Conservation (phyloP, 35 echinoderm and acorn worm genomes). For the Diadema setosum region DNA sequence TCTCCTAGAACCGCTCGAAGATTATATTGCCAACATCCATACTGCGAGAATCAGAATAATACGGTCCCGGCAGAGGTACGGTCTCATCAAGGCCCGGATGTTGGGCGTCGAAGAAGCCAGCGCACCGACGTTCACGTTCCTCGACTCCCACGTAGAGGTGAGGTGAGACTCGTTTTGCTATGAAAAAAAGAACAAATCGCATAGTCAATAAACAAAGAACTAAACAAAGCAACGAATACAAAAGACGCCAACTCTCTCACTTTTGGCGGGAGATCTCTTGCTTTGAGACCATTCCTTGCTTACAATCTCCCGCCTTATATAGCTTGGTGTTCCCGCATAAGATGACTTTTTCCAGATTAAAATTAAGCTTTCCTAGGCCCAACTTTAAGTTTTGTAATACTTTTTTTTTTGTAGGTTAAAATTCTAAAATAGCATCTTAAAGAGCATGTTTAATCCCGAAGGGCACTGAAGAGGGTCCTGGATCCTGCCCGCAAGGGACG, state of each 20-base stretch:
- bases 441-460: too few species aligned
- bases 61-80: slow-evolving; percentile 37
- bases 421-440: too few species aligned
- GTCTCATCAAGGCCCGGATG: slow-evolving; percentile 75
- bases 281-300: not conserved
- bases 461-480: too few species aligned
- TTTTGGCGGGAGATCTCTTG: too few species aligned
- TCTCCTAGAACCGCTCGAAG: slow-evolving; percentile 68
- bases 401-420: too few species aligned
- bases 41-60: slow-evolving; percentile 49
- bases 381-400: too few species aligned
- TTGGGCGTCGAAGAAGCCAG: slow-evolving; percentile 62
- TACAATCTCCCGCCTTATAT: not conserved
- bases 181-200: not conserved
- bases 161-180: not conserved
- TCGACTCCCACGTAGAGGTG: slow-evolving; percentile 90
- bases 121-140: slow-evolving; percentile 74
- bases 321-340: too few species aligned
- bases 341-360: too few species aligned
- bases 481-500: too few species aligned
- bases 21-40: slow-evolving; percentile 76
- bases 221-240: not conserved
- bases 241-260: not conserved
- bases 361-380: too few species aligned
- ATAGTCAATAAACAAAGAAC: not conserved